Conservation (phyloP, 2,888 invertebrate species). For the Drosophila prostipennis region DNA sequence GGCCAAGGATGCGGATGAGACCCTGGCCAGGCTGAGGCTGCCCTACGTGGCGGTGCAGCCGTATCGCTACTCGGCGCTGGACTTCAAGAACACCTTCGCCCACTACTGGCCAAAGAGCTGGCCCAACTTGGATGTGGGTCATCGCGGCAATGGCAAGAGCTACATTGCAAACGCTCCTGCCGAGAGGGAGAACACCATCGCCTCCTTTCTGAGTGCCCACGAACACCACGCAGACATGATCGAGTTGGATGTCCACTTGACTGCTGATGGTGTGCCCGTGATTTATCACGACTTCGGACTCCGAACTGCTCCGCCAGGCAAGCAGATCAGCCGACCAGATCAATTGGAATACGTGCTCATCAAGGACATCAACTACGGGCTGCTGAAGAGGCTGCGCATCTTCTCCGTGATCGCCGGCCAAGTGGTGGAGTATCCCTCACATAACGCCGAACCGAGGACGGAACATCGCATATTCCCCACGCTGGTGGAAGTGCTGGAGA, state of each 20-base stretch:
- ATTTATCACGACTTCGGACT: constrained; percentile 96
- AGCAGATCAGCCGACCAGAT: constrained; percentile 88
- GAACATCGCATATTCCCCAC: constrained; percentile 98
- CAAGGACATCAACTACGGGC: constrained; percentile 95
- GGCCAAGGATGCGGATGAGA: constrained; percentile 87
- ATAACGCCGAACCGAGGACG: constrained; percentile 90
- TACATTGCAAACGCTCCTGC: constrained; percentile 90
- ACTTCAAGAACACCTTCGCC: constrained; percentile 91
- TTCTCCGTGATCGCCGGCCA: constrained; percentile 91
- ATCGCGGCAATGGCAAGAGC: constrained; percentile 96
- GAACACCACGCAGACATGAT: constrained; percentile 97
- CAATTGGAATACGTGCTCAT: constrained; percentile 96
- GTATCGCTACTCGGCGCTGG: constrained; percentile 85
- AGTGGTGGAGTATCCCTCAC: constrained; percentile 87
- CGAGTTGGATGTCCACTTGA: constrained; percentile 99
- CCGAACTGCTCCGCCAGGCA: constrained; percentile 90
- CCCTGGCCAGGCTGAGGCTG: constrained; percentile 90
- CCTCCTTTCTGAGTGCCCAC: constrained; percentile 95
- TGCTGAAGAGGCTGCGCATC: constrained; percentile 94
- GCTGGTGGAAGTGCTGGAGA: constrained; percentile 91
- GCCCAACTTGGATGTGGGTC: constrained; percentile 96
- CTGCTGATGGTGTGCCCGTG: constrained; percentile 96
- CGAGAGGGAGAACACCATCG: constrained; percentile 94
- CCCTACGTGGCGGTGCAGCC: constrained; percentile 86
- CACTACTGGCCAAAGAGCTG: constrained; percentile 94